Base-by-base conservation (phyloP, 2,888 invertebrate species). In the Cantharis lateralis region DNA sequence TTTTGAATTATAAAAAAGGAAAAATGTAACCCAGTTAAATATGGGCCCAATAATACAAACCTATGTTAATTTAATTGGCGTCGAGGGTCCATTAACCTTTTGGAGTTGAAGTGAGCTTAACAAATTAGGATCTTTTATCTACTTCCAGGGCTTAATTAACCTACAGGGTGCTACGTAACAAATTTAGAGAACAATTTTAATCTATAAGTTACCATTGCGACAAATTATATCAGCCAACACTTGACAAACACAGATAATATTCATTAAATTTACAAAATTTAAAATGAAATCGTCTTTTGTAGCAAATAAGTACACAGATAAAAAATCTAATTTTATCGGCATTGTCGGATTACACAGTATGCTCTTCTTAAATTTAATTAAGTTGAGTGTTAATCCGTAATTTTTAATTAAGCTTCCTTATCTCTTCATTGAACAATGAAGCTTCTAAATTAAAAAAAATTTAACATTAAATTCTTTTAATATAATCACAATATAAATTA, bases 21-120 rank as follows among this genome's bases (percentile, higher is more conserved):
- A 66, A 66, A 20, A 18, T 66, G 64, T 64, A 64, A 64, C 13
- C 20, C 3, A 20, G 64, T 66, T n/a, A 24, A 24, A 66, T 66
- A 66, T 66, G 24, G 64, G n/a, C n/a, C 20, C 62, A 76, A 68
- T 72, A 74, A 72, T 75, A 48, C n/a, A 48, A 77, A 74, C 74
- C 70, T 72, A 77, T 77, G 77, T 72, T 77, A 77, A 77, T 77
- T 74, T 64, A 77, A 77, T 75, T 72, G 77, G 74, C 61, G 69
- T 72, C 32, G 72, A 26, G 72, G 62, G 74, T 74, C 68, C 66
- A 72, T 74, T 77, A 77, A 15, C 74, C 70, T 28, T 26, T 75
- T 74, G 62, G 64, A 62, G 72, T 64, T 70, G 24, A 74, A 72
- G 28, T 68, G 74, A 75, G 74, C 68, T 74, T 74, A 71, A 74